These are phyloP conservation scores for Sarcophaga variegata DNA, from an alignment of 2,888 invertebrate species.

Conservation along the genomic window DNA sequence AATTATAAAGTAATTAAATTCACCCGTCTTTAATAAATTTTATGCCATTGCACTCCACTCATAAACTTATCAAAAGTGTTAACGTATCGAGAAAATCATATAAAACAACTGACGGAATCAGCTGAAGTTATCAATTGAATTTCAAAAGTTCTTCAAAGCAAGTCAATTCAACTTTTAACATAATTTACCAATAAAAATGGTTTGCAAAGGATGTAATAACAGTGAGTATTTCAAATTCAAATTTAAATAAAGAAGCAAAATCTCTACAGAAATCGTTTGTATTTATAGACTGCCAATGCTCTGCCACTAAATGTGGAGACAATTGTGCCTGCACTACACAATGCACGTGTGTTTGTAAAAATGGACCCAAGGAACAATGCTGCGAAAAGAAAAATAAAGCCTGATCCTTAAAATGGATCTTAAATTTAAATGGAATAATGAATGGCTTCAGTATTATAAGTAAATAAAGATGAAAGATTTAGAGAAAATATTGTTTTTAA, in stretches of 20 bases:
- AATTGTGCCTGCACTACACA: constrained; percentile 75
- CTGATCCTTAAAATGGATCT: neutral
- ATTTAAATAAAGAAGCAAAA: neutral
- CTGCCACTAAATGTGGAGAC: constrained; percentile 74
- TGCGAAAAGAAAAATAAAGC: constrained; percentile 72
- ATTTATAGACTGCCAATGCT: constrained; percentile 70
- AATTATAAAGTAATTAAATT: no score
- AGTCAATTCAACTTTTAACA: constrained; percentile 5
- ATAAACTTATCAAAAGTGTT: neutral
- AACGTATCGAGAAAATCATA: neutral
- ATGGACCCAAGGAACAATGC: constrained; percentile 75
- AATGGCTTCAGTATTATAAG: no score
- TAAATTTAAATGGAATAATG: no score
- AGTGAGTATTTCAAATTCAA: constrained; percentile 71
- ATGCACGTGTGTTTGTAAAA: constrained; percentile 76
- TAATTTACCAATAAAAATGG: constrained; percentile 68
- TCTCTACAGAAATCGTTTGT: neutral
- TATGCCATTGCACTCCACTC: constrained; percentile 36
- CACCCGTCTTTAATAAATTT: neutral
- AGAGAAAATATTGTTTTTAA: no score
- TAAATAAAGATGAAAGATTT: no score
- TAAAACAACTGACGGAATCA: constrained; percentile 22
- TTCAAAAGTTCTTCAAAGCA: neutral
- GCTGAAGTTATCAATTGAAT: constrained; percentile 9
- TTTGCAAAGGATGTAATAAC: constrained; percentile 75